These are phyloP conservation scores for Sparidentex hasta DNA, from an alignment of 2,797 vertebrate genomes.

Conservation along the genomic window DNA sequence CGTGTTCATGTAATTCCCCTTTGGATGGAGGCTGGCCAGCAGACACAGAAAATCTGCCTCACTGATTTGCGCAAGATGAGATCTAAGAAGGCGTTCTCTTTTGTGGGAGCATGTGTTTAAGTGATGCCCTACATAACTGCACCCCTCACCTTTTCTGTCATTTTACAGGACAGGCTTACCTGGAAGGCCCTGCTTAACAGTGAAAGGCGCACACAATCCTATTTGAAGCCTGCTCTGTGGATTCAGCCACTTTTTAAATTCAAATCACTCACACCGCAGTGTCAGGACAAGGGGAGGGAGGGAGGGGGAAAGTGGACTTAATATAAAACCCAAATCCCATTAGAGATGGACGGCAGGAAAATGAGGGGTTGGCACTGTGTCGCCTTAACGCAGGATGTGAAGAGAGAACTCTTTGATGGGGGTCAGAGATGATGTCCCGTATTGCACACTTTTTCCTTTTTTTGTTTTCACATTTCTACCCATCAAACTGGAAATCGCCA, in stretches of 20 bases:
- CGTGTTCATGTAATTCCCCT: constrained; percentile 27
- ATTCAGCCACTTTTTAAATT: constrained; percentile 85
- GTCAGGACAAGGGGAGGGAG: constrained; percentile 74
- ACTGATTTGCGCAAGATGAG: constrained; percentile 25
- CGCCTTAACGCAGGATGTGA: constrained; percentile 76
- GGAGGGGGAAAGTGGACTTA: constrained; percentile 78
- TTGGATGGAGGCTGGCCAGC: constrained; percentile 16
- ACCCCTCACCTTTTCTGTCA: constrained; percentile 81
- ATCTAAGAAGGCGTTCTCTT: constrained; percentile 45
- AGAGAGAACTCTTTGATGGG: constrained; percentile 85
- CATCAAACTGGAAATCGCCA: constrained; percentile 84
- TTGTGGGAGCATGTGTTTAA: constrained; percentile 51
- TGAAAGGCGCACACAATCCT: constrained; percentile 76
- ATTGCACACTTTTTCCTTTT: constrained; percentile 65
- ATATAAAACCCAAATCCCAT: constrained; percentile 90
- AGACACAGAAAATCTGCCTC: constrained; percentile 29
- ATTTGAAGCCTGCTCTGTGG: constrained; percentile 81
- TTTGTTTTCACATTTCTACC: constrained; percentile 78
- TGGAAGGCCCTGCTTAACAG: constrained; percentile 78
- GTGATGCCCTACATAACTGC: constrained; percentile 78
- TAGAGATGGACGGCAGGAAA: constrained; percentile 85
- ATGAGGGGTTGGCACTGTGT: constrained; percentile 83
- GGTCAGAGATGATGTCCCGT: constrained; percentile 86
- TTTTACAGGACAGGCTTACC: constrained; percentile 78
- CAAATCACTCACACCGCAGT: constrained; percentile 81